These are phyloP conservation scores for Bettongia penicillata DNA, from an alignment of 2,113 vertebrate genomes.

Conservation along the genomic window DNA sequence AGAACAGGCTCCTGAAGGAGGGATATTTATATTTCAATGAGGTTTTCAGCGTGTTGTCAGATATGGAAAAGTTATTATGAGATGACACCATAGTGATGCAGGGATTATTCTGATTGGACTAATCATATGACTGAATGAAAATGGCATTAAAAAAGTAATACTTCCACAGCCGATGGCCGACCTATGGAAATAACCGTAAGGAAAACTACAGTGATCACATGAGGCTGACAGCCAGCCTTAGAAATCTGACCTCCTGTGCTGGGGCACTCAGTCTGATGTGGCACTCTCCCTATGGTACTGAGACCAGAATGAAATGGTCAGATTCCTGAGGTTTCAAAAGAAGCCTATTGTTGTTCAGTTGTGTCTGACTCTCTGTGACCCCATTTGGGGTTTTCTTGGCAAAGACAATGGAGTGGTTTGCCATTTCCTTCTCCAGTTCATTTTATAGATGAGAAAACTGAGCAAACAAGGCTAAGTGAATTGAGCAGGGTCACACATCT, in stretches of 20 bases:
- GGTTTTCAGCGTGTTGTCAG: constrained; percentile 45
- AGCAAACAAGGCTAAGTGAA: not conserved
- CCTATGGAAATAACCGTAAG: not conserved
- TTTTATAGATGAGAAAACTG: not conserved
- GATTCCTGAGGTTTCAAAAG: not conserved
- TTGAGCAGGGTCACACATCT: too few species aligned
- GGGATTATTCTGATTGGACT: constrained; percentile 51
- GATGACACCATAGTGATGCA: constrained; percentile 51
- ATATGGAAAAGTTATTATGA: constrained; percentile 26
- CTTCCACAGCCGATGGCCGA: constrained; percentile 35
- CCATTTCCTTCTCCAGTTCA: not conserved
- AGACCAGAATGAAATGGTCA: not conserved
- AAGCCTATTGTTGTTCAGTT: not conserved
- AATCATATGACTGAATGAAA: constrained; percentile 58
- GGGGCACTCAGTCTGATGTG: not conserved
- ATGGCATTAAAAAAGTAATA: constrained; percentile 59
- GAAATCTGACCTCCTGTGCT: not conserved
- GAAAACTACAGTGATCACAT: not conserved
- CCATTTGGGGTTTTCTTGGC: not conserved
- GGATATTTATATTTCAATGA: constrained; percentile 72
- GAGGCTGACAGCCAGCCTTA: not conserved
- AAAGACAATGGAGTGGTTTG: not conserved
- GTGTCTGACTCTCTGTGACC: not conserved
- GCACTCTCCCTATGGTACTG: not conserved
- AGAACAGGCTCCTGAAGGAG: constrained; percentile 58